Evolutionary conservation across 2,797 vertebrate species (phyloP).

Genomic region (Argya squamiceps): DNA sequence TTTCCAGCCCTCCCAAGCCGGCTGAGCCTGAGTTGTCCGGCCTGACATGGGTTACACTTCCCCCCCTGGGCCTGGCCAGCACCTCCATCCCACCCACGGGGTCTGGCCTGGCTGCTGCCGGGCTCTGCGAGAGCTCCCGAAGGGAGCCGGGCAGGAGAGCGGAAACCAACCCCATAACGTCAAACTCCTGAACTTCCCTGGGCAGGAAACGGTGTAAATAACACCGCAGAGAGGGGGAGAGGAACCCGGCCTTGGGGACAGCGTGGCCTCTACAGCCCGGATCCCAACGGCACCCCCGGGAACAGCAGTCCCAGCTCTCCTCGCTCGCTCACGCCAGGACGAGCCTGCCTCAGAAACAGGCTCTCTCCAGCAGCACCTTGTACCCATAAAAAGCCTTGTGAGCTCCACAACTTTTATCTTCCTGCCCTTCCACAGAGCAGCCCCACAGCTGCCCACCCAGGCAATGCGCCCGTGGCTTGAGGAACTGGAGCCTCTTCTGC

Average conservation of each 20-base stretch:
- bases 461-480: rapidly evolving
- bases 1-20: not conserved
- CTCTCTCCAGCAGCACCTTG: not conserved
- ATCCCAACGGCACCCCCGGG: not conserved
- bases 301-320: rapidly evolving
- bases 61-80: not conserved
- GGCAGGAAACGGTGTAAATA: constrained; percentile 53
- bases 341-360: rapidly evolving
- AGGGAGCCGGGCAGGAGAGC: constrained; percentile 15
- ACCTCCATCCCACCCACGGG: not conserved
- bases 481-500: rapidly evolving
- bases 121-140: not conserved
- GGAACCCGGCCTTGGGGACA: not conserved
- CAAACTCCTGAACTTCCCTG: constrained; percentile 63
- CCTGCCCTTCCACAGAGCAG: not conserved
- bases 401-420: not conserved
- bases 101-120: not conserved
- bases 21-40: rapidly evolving
- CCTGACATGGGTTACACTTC: not conserved
- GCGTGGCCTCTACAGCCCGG: not conserved
- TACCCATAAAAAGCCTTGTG: rapidly evolving
- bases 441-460: rapidly evolving
- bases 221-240: constrained; percentile 27
- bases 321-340: rapidly evolving
- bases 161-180: constrained; percentile 41